Evolutionary conservation across 2,888 invertebrate species (phyloP), one percentile per base, ranked within the genome.

Genomic region (Hymenopus coronatus): DNA sequence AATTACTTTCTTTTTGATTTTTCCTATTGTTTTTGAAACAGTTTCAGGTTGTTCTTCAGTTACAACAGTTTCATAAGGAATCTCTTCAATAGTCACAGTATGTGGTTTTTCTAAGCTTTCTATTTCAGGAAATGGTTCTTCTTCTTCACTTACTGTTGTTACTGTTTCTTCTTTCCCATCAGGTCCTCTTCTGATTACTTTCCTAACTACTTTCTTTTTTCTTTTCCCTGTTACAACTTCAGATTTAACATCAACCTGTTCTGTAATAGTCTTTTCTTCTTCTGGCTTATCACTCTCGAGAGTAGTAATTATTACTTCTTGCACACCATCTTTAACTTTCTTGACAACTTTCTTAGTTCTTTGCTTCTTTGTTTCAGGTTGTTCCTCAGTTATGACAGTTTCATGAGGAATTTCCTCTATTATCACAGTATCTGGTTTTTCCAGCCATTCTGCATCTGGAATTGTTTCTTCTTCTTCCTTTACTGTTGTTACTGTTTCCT

Each of bases 151-250:
- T 87, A 83, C 85, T 27, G 85, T 87, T 25, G 83, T 84, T 27
- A 84, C 86, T 84, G 30, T 88, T 83, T 82, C 89, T 54, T 88
- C 90, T 86, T 89, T 89, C 28, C 33, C 83, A 84, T 87, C 81
- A 46, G 83, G 88, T 14, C 27, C 85, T 70, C 54, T 28, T 25
- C 28, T 88, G 40, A 28, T 88, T 8, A 88, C 28, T 83, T 90
- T 90, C 83, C 89, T 89, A 9, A 89, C 28, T 25, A 88, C 82
- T 9, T 87, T 90, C 83, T 88, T 90, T 46, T 33, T 83, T 9
- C 28, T 87, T 30, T 88, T 89, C 30, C 88, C 88, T 30, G 54
- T 46, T 4, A 40, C 25, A 28, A 83, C 28, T 40, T 87, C 33
- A 7, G 87, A 28, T 28, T 30, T 40, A 2, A 89, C 86, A 54